A percentile compares a stretch with the other conserved stretches of the same genome.
These are phyloP conservation scores for Nettapus auritus DNA, from an alignment of 2,113 vertebrate genomes.

Conservation along the genomic window DNA sequence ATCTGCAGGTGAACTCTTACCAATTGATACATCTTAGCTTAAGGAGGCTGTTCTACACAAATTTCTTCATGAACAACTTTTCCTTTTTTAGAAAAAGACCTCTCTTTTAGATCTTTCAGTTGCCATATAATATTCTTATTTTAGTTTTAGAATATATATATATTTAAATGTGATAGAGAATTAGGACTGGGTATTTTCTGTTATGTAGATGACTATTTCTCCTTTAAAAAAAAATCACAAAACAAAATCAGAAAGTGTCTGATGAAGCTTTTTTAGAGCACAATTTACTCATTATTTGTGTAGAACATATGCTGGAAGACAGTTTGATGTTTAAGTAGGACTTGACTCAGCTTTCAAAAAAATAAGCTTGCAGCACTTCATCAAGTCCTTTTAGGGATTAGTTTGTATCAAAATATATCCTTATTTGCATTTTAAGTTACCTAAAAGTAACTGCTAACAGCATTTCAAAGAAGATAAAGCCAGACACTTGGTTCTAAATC, in stretches of 20 bases:
- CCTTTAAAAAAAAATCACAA: neutral
- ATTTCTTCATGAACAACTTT: neutral
- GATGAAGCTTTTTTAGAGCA: slow-evolving; percentile 1
- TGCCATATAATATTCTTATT: neutral
- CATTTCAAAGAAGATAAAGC: slow-evolving; percentile 29
- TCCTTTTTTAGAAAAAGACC: neutral
- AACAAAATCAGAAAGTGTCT: slow-evolving; percentile 30
- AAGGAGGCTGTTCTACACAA: neutral
- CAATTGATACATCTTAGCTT: neutral
- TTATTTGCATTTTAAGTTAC: slow-evolving; percentile 61
- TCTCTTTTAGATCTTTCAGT: neutral
- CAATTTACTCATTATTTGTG: slow-evolving; percentile 46
- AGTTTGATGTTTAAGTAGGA: slow-evolving; percentile 63
- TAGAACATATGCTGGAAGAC: neutral
- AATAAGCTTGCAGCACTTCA: slow-evolving; percentile 61
- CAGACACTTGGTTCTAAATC: slow-evolving; percentile 34
- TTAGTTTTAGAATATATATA: neutral
- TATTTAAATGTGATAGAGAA: neutral
- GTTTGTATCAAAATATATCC: slow-evolving; percentile 61
- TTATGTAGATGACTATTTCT: neutral
- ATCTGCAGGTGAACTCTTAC: neutral
- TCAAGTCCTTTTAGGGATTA: slow-evolving; percentile 62
- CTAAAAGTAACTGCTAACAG: slow-evolving; percentile 54
- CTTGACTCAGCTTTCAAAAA: slow-evolving; percentile 60
- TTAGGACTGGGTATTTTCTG: neutral